phyloP scores from a whole-genome alignment of 1,140 invertebrate genomes.

The Belonocnema kinseyi region DNA sequence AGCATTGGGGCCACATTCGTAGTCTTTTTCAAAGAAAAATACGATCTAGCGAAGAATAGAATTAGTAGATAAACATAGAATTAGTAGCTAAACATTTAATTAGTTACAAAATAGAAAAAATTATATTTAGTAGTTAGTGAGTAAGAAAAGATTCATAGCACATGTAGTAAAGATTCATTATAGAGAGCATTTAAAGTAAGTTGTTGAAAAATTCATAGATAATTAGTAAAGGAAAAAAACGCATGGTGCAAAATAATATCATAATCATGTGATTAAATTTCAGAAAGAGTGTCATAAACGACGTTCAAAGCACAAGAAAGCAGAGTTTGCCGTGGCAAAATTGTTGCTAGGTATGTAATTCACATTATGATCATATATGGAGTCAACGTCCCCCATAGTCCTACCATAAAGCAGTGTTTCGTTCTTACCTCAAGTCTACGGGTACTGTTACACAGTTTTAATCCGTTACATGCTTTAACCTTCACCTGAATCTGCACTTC shows the following conservation, averaged over 20 bases:
- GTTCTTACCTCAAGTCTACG: neutral
- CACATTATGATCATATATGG: neutral
- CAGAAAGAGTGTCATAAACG: no score
- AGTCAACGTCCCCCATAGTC: neutral
- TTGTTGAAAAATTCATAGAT: no score
- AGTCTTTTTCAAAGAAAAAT: neutral
- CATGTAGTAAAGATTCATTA: no score
- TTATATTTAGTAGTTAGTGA: no score
- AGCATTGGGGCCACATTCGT: neutral
- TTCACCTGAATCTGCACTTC: slow-evolving; percentile 15
- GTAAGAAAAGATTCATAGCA: no score
- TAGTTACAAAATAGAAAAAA: no score
- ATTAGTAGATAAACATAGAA: no score
- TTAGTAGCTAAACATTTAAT: no score
- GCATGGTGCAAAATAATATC: no score
- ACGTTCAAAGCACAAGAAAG: neutral
- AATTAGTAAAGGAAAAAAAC: no score
- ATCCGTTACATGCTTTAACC: slow-evolving; percentile 14
- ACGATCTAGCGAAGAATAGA: neutral
- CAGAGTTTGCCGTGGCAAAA: neutral
- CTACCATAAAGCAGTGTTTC: neutral
- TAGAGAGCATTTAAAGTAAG: no score
- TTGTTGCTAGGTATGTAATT: neutral
- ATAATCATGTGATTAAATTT: no score
- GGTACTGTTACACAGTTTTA: slow-evolving; percentile 1